Conservation (phyloP, 2,113 vertebrate species). For the Helogale parvula region DNA sequence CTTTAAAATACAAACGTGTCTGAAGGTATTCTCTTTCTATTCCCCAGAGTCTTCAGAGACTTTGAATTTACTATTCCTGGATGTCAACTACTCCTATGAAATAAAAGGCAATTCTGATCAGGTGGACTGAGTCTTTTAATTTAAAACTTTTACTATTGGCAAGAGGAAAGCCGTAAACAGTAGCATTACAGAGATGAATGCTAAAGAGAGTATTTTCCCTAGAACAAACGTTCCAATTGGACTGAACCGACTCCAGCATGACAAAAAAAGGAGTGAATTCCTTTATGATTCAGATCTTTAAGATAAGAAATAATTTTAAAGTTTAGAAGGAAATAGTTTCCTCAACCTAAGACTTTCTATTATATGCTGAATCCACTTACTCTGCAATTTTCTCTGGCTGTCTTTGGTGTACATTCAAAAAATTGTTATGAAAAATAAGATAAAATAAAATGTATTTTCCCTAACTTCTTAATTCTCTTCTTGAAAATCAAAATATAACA, state of each 20-base stretch:
- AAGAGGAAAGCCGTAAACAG: neutral
- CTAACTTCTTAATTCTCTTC: neutral
- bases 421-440: neutral
- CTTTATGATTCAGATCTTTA: neutral
- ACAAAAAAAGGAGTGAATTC: neutral
- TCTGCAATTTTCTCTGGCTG: neutral
- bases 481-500: constrained; percentile 31
- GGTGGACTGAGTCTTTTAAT: neutral
- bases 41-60: neutral
- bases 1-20: neutral
- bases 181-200: neutral
- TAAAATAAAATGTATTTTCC: constrained; percentile 1
- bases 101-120: constrained; percentile 39
- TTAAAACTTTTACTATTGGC: neutral
- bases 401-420: constrained; percentile 1
- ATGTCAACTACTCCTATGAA: constrained; percentile 10
- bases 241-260: neutral
- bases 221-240: neutral
- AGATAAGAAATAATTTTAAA: neutral
- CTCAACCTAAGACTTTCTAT: neutral
- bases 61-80: neutral
- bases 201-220: neutral
- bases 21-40: neutral
- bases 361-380: neutral
- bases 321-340: neutral